These are phyloP conservation scores for Hirtodrosophila histrioides DNA, from an alignment of 2,888 invertebrate genomes.

Conservation along the genomic window DNA sequence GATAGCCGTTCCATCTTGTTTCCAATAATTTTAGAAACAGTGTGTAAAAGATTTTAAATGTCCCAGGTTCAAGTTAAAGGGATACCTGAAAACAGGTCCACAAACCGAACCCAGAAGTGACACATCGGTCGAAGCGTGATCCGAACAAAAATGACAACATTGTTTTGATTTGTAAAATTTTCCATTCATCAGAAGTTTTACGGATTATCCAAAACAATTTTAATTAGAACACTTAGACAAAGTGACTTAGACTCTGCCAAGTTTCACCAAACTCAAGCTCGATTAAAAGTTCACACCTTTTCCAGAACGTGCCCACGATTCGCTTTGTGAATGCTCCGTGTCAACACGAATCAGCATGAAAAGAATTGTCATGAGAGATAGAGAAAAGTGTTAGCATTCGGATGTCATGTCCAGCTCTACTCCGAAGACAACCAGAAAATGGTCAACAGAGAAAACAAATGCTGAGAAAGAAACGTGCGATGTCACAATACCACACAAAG, in stretches of 20 bases:
- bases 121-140: too few species aligned
- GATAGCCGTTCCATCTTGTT: too few species aligned
- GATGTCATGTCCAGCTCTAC: conserved; percentile 60
- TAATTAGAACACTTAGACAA: conserved; percentile 13
- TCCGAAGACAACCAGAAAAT: conserved; percentile 26
- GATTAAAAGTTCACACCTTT: conserved; percentile 26
- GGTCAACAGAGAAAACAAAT: conserved; percentile 9
- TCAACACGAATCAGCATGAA: conserved; percentile 36
- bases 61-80: too few species aligned
- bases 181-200: background rate
- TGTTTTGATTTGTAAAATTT: too few species aligned
- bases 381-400: conserved; percentile 68
- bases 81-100: too few species aligned
- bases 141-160: too few species aligned
- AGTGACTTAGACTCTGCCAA: background rate
- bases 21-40: too few species aligned
- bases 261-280: conserved; percentile 5
- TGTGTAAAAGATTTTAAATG: too few species aligned
- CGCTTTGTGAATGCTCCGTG: conserved; percentile 38
- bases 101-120: too few species aligned
- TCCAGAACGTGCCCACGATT: conserved; percentile 8
- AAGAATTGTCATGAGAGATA: conserved; percentile 25
- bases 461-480: conserved; percentile 28
- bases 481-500: conserved; percentile 62
- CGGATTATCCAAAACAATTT: background rate